These are phyloP conservation scores for Amphiprion ocellaris DNA, from an alignment of 2,113 vertebrate species.

Conservation along the genomic window DNA sequence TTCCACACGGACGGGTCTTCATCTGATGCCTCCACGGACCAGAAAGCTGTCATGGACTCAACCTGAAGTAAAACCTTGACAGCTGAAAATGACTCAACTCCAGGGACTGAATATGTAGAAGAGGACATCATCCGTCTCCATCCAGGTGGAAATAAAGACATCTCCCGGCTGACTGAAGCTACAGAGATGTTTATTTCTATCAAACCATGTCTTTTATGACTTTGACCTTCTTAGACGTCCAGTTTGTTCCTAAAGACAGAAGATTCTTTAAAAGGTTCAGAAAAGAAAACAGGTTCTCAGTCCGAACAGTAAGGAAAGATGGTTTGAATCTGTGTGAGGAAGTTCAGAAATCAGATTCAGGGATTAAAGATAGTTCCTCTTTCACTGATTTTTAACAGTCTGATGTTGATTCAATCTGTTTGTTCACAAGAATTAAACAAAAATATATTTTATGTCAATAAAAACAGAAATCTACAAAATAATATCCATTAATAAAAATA, in stretches of 20 bases:
- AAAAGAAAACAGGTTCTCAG: background rate
- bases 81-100: constrained; percentile 20
- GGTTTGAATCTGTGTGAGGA: too few relatives aligned
- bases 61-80: constrained; percentile 43
- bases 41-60: constrained; percentile 38
- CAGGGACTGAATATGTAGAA: constrained; percentile 25
- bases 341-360: too few relatives aligned
- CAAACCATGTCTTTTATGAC: background rate
- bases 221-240: constrained; percentile 1
- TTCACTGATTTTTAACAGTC: too few relatives aligned
- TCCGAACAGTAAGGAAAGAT: too few relatives aligned
- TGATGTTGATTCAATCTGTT: too few relatives aligned
- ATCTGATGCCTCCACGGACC: constrained; percentile 28
- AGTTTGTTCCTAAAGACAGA: background rate
- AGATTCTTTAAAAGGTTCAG: background rate
- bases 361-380: too few relatives aligned
- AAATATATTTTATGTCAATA: too few relatives aligned
- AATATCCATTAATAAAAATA: too few relatives aligned
- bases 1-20: constrained; percentile 45
- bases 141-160: constrained; percentile 37
- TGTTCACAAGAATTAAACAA: too few relatives aligned
- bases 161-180: constrained; percentile 1
- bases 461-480: too few relatives aligned
- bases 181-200: constrained; percentile 15
- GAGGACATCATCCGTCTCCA: constrained; percentile 27